Base-by-base conservation (phyloP, 2,113 vertebrate species). In the Vombatus ursinus region DNA sequence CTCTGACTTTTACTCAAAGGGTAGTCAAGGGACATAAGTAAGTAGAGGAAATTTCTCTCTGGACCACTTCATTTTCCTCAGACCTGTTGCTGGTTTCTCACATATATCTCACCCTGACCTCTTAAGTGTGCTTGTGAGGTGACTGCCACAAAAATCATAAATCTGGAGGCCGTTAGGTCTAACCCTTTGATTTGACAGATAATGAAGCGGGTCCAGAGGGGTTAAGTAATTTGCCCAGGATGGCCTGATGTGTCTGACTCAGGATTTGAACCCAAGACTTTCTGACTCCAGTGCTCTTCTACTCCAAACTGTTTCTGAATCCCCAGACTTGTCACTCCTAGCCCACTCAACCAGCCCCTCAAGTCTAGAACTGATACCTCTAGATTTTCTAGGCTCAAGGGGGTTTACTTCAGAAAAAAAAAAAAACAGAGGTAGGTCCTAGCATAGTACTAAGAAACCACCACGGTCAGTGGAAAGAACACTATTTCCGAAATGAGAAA, bases 21-120 rank as follows among this genome's bases (percentile, higher is more conserved):
- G 57, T 31, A 68, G 31, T 31, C 31, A 68, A 68, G 0, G 12
- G 28, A 68, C 10, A 61, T 14, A 68, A 37, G 11, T 37, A 0
- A 1, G 44, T 52, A 3, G n/a, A 11, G 51, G 50, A 37, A 5
- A 50, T n/a, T 53, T 4, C 1, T 52, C 31, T 37, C 22, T 48
- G 54, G 22, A 37, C 37, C 0, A 23, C 12, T 52, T 5, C 57
- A 16, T n/a, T 49, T 50, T 9, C 24, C 28, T 77, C 61, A 23
- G 84, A 52, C 14, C 0, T 50, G 1, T 3, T 0, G 52, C 12
- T 26, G 16, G n/a, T 54, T 50, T 92, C 94, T 92, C 3, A n/a
- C 2, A 8, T 3, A 50, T 50, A 16, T 90, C 8, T 0, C 2
- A 8, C 50, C 6, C 0, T 3, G n/a, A 57, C 26, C 44, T 28